Conservation (phyloP, 2,888 invertebrate species). For the Sarcophaga variegata region DNA sequence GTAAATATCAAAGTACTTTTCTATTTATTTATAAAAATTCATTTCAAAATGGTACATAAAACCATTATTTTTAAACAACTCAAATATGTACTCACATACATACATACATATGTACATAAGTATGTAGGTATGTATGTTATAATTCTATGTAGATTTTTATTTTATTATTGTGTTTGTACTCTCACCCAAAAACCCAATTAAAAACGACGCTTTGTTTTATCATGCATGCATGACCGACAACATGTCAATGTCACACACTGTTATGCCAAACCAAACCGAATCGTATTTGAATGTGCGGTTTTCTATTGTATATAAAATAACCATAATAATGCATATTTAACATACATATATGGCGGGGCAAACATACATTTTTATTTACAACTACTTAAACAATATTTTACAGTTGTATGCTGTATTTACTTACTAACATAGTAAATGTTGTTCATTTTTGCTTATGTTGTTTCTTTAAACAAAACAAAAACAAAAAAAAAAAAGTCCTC, state of each 20-base stretch:
- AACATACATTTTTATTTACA: too few relatives aligned
- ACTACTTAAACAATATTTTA: too few relatives aligned
- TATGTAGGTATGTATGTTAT: neutral
- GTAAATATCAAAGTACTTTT: neutral
- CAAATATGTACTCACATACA: neutral
- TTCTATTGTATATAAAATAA: too few relatives aligned
- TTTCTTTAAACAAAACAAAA: too few relatives aligned
- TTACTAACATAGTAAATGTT: too few relatives aligned
- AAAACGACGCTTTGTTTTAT: slow-evolving; percentile 46
- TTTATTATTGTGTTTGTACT: slow-evolving; percentile 26
- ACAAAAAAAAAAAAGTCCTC: too few relatives aligned
- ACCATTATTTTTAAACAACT: slow-evolving; percentile 7
- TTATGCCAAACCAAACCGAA: slow-evolving; percentile 15
- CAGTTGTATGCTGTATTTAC: neutral
- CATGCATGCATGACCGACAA: slow-evolving; percentile 50
- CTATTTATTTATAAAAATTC: neutral
- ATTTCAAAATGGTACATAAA: neutral
- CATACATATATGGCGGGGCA: too few relatives aligned
- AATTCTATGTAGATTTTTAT: too few relatives aligned
- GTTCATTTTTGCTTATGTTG: too few relatives aligned
- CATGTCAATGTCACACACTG: slow-evolving; percentile 56
- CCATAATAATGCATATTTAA: too few relatives aligned
- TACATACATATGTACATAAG: neutral
- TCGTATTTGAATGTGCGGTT: neutral
- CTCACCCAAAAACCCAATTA: slow-evolving; percentile 49